phyloP scores from a whole-genome alignment of 2,888 invertebrate genomes.

The Ecdyonurus torrentis region DNA sequence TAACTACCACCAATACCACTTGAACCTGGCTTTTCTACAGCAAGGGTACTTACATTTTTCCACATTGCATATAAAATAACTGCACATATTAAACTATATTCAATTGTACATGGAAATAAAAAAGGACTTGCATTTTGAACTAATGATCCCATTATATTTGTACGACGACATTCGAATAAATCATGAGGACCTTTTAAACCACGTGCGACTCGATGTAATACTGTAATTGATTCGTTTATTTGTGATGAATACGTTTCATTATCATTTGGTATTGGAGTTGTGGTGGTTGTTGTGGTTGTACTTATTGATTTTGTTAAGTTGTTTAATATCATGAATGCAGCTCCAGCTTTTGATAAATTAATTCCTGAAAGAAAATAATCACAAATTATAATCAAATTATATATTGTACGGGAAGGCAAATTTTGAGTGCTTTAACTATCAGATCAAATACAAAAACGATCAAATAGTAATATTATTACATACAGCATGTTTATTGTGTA shows the following conservation, averaged over 20 bases:
- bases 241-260: too few species aligned
- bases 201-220: not conserved
- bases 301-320: not conserved
- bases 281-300: not conserved
- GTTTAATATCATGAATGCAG: not conserved
- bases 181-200: constrained; percentile 5
- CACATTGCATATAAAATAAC: constrained; percentile 82
- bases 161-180: constrained; percentile 21
- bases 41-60: constrained; percentile 44
- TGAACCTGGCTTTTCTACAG: not conserved
- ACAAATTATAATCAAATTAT: too few species aligned
- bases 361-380: not conserved
- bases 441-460: too few species aligned
- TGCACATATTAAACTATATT: constrained; percentile 81
- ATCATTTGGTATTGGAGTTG: not conserved
- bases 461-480: too few species aligned
- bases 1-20: not conserved
- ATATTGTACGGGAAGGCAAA: too few species aligned
- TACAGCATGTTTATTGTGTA: too few species aligned
- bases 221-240: too few species aligned
- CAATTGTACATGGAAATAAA: constrained; percentile 78
- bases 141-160: constrained; percentile 38
- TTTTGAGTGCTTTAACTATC: too few species aligned
- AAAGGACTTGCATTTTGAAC: constrained; percentile 58
- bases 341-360: not conserved